These are phyloP conservation scores for Pollenia amentaria DNA, from an alignment of 2,888 invertebrate species.

Conservation along the genomic window DNA sequence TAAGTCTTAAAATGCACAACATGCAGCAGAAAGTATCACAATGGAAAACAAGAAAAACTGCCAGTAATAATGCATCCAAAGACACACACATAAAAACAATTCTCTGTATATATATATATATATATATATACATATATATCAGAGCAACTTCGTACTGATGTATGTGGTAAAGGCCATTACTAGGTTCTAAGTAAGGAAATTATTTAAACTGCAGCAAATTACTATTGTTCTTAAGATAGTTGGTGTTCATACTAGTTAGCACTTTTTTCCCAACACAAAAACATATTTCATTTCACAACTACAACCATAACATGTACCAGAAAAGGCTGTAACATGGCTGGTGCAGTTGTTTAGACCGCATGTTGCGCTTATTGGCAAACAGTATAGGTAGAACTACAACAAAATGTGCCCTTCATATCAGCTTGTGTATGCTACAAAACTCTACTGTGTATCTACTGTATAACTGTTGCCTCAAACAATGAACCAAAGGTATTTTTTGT, in stretches of 20 bases:
- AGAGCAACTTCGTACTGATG: conserved; percentile 32
- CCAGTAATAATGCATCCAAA: conserved; percentile 61
- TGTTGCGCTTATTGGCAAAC: conserved; percentile 75
- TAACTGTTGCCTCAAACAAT: conserved; percentile 55
- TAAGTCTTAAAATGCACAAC: conserved; percentile 79
- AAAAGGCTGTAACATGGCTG: conserved; percentile 48
- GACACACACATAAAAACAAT: not conserved
- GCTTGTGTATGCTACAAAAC: conserved; percentile 20
- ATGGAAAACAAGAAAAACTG: conserved; percentile 41
- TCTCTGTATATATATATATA: not conserved
- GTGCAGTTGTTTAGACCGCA: conserved; percentile 71
- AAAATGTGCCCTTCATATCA: conserved; percentile 55
- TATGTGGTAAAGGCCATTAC: conserved; percentile 65
- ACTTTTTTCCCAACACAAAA: conserved; percentile 58
- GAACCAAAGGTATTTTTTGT: conserved; percentile 39
- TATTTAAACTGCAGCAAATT: conserved; percentile 72
- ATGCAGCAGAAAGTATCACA: conserved; percentile 74
- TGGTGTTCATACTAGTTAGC: conserved; percentile 71
- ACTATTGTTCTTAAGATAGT: conserved; percentile 61
- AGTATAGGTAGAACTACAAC: conserved; percentile 43
- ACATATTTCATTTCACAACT: conserved; percentile 19
- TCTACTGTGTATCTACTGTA: conserved; percentile 37
- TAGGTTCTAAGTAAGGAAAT: conserved; percentile 67
- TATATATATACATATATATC: not conserved
- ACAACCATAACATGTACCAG: conserved; percentile 17